phyloP scores from a whole-genome alignment of 2,888 invertebrate species.

The Azorinus chamasolen region DNA sequence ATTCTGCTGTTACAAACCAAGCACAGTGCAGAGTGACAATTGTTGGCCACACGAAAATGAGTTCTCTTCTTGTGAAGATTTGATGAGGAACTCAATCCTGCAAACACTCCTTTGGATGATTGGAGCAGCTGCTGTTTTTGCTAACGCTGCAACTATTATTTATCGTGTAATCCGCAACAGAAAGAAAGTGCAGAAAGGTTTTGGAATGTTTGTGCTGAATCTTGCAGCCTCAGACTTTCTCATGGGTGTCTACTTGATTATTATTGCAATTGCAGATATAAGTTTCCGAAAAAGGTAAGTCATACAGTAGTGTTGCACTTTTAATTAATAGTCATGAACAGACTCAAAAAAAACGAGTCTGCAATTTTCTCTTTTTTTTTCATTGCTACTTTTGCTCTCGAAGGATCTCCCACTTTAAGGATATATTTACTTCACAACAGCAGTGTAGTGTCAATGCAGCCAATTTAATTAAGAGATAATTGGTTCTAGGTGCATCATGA shows the following conservation, averaged over 20 bases:
- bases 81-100: slow-evolving; percentile 63
- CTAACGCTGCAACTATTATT: slow-evolving; percentile 60
- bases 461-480: too few species aligned
- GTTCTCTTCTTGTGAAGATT: slow-evolving; percentile 67
- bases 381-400: too few species aligned
- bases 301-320: too few species aligned
- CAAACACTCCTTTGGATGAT: slow-evolving; percentile 65
- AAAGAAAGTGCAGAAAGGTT: slow-evolving; percentile 24
- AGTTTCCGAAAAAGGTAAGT: slow-evolving; percentile 56
- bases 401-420: too few species aligned
- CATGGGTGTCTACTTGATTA: slow-evolving; percentile 46
- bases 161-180: slow-evolving; percentile 37
- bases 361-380: too few species aligned
- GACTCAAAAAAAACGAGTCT: too few species aligned
- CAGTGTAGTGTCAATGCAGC: too few species aligned
- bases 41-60: slow-evolving; percentile 54
- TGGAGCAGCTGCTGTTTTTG: slow-evolving; percentile 59
- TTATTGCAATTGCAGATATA: slow-evolving; percentile 67
- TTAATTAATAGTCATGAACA: too few species aligned
- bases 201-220: slow-evolving; percentile 57
- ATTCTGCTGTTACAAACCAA: slow-evolving; percentile 26
- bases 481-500: too few species aligned
- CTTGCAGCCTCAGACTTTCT: slow-evolving; percentile 55
- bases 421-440: too few species aligned
- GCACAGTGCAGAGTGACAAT: slow-evolving; percentile 50